A percentile compares a stretch with the other conserved stretches of the same genome.
Conservation (phyloP, 1,140 invertebrate genomes). For the Dendrolimus punctatus region DNA sequence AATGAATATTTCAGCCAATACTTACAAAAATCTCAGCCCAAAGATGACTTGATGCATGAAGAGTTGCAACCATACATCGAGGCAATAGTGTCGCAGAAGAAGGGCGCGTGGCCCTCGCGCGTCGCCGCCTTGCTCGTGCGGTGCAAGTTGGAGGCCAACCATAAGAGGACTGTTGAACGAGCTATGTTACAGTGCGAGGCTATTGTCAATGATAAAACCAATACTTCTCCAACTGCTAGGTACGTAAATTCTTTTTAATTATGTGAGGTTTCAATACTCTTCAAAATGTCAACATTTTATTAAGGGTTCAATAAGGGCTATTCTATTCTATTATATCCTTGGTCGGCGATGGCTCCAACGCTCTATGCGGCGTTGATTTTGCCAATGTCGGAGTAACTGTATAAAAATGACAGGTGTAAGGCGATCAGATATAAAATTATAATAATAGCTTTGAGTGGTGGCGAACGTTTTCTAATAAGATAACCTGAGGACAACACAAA, state of each 20-base stretch:
- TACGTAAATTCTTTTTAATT: conserved; percentile 10
- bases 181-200: conserved; percentile 90
- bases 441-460: too few species aligned
- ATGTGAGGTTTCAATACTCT: too few species aligned
- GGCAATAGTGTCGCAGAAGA: conserved; percentile 75
- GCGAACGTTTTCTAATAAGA: too few species aligned
- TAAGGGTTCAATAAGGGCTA: too few species aligned
- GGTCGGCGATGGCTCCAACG: too few species aligned
- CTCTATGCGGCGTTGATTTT: too few species aligned
- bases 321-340: too few species aligned
- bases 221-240: conserved; percentile 33
- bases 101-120: conserved; percentile 83
- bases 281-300: too few species aligned
- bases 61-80: conserved; percentile 86
- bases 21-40: conserved; percentile 80
- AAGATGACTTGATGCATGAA: conserved; percentile 84
- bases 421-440: too few species aligned
- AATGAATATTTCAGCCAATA: conserved; percentile 67
- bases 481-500: too few species aligned
- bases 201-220: conserved; percentile 75
- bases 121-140: conserved; percentile 80
- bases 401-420: too few species aligned
- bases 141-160: conserved; percentile 82
- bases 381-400: too few species aligned
- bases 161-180: conserved; percentile 87